Conservation (phyloP, 2,113 vertebrate genomes). For the Chloroceryle aenea region DNA sequence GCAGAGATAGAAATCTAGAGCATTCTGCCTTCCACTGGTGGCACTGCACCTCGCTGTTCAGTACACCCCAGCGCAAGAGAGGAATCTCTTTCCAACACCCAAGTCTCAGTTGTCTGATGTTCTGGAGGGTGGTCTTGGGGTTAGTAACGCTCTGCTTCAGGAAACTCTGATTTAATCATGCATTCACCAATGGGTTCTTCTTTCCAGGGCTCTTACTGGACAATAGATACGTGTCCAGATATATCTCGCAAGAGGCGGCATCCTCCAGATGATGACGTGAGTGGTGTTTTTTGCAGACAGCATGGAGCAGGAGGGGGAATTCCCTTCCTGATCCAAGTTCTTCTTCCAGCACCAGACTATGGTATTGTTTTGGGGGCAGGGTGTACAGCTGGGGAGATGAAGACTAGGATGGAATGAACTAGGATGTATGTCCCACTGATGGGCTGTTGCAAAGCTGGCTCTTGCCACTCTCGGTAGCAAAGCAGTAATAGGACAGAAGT, state of each 20-base stretch:
- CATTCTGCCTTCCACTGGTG: not conserved
- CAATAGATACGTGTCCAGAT: constrained; percentile 89
- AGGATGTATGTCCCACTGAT: not conserved
- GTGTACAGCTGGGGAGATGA: not conserved
- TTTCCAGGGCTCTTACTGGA: constrained; percentile 96
- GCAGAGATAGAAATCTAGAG: not conserved
- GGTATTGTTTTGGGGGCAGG: not conserved
- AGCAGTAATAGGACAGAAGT: not conserved
- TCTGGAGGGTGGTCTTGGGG: not conserved
- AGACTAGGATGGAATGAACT: not conserved
- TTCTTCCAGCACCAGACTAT: not conserved
- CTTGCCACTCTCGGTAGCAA: not conserved
- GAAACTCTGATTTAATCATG: not conserved
- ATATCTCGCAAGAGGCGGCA: constrained; percentile 88
- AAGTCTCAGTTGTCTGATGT: not conserved
- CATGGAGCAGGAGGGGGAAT: not conserved
- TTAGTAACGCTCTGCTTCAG: not conserved
- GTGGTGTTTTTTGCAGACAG: constrained; percentile 1
- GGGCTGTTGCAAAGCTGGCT: not conserved
- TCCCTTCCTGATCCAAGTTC: not conserved
- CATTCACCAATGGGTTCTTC: constrained; percentile 18
- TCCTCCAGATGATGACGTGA: constrained; percentile 86
- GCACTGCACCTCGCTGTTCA: not conserved
- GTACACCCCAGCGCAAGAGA: not conserved
- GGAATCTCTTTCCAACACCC: not conserved